A percentile compares a stretch with the other conserved stretches of the same genome.
Evolutionary conservation across 1,140 invertebrate species (phyloP).

Genomic region (Lepeophtheirus salmonis): DNA sequence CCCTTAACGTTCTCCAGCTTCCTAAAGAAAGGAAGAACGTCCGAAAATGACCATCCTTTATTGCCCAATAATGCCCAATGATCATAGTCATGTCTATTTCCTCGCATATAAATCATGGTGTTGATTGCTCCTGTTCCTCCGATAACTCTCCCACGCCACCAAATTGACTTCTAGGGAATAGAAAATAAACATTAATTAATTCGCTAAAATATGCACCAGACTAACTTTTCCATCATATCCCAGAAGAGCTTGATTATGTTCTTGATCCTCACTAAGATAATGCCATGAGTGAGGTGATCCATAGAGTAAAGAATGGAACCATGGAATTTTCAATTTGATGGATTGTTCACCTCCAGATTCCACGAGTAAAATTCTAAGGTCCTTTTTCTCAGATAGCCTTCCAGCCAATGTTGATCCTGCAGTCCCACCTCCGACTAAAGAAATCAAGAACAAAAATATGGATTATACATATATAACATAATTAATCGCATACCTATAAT

Average conservation of each 20-base stretch:
- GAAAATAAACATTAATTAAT: neutral
- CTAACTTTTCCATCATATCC: slow-evolving; percentile 19
- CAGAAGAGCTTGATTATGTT: slow-evolving; percentile 24
- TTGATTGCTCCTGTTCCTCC: slow-evolving; percentile 81
- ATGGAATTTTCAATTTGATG: slow-evolving; percentile 6
- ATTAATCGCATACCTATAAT: neutral
- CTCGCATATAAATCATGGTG: slow-evolving; percentile 84
- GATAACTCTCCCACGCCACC: slow-evolving; percentile 25
- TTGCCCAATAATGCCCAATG: slow-evolving; percentile 70
- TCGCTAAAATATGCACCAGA: neutral
- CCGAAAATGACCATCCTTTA: slow-evolving; percentile 67
- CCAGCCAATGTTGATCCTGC: slow-evolving; percentile 24
- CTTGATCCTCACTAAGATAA: slow-evolving; percentile 25
- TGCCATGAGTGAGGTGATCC: slow-evolving; percentile 24
- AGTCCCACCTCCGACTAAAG: slow-evolving; percentile 20
- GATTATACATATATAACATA: neutral
- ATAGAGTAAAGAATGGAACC: slow-evolving; percentile 6
- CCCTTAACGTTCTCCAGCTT: slow-evolving; percentile 59
- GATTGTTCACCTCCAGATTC: slow-evolving; percentile 24
- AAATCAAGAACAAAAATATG: neutral
- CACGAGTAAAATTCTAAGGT: slow-evolving; percentile 23
- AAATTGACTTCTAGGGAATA: slow-evolving; percentile 22
- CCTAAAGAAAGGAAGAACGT: slow-evolving; percentile 65
- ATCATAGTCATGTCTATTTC: slow-evolving; percentile 79
- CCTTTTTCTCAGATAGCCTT: slow-evolving; percentile 23